Percentiles rank a stretch among this genome's conserved stretches.
Conservation (phyloP, 1,140 invertebrate species). For the Drosophila arizonae region DNA sequence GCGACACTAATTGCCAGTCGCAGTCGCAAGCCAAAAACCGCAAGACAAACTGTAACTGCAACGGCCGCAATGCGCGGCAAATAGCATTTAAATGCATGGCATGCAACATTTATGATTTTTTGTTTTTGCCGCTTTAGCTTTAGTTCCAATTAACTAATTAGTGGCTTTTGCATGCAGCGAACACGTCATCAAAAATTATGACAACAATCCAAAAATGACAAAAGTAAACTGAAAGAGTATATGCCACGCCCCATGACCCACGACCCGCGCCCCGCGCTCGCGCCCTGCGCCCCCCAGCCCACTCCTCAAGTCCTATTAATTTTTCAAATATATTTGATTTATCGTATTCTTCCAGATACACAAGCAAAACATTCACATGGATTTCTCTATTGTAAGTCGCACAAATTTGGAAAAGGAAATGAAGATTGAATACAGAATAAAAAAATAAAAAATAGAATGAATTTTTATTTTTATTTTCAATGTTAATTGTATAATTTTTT, state of each 20-base stretch:
- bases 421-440: constrained; percentile 42
- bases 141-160: constrained; percentile 26
- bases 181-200: constrained; percentile 9
- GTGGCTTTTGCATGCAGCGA: constrained; percentile 35
- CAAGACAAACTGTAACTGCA: constrained; percentile 31
- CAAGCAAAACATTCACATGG: constrained; percentile 82
- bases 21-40: constrained; percentile 13
- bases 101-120: constrained; percentile 74
- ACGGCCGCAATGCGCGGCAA: constrained; percentile 15
- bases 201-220: constrained; percentile 5
- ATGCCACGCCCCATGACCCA: too few relatives aligned
- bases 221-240: constrained; percentile 18
- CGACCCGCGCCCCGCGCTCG: too few relatives aligned
- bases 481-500: too few relatives aligned
- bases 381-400: constrained; percentile 82
- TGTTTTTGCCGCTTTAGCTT: constrained; percentile 38
- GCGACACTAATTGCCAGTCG: constrained; percentile 72
- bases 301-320: constrained; percentile 65
- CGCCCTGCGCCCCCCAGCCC: neutral
- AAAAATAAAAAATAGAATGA: constrained; percentile 29
- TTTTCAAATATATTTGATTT: constrained; percentile 77
- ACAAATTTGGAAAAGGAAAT: constrained; percentile 64
- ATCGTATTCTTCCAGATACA: constrained; percentile 82
- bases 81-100: constrained; percentile 56
- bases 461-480: too few relatives aligned